Percentiles rank a stretch among this genome's conserved stretches.
Conservation (phyloP, 1,140 invertebrate genomes). For the Littorina saxatilis region DNA sequence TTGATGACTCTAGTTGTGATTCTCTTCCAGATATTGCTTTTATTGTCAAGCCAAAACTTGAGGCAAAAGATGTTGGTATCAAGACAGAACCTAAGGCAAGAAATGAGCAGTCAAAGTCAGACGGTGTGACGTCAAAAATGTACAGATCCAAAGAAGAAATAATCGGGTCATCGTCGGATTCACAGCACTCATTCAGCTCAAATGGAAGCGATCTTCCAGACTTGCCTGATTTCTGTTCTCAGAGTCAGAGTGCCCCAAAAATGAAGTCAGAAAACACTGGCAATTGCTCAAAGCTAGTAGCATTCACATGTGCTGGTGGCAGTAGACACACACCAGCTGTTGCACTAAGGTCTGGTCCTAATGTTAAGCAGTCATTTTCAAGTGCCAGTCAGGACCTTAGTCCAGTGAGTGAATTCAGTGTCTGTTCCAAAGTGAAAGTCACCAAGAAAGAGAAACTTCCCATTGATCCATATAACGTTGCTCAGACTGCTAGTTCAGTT, state of each 20-base stretch:
- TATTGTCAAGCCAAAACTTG: neutral
- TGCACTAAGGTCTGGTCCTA: neutral
- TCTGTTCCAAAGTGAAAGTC: no score
- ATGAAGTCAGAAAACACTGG: neutral
- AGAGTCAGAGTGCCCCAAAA: neutral
- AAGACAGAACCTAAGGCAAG: no score
- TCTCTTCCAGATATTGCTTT: conserved; percentile 4
- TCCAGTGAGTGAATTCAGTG: no score
- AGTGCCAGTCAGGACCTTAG: no score
- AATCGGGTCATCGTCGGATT: neutral
- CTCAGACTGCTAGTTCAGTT: no score
- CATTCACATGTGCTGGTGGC: conserved; percentile 1
- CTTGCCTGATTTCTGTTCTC: neutral
- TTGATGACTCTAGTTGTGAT: conserved; percentile 9
- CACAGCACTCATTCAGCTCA: neutral
- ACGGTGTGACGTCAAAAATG: no score
- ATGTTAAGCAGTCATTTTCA: no score
- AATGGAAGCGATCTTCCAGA: neutral
- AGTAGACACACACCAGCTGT: neutral
- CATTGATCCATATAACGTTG: no score
- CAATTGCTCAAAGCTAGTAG: neutral
- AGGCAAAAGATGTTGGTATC: neutral
- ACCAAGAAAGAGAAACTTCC: no score
- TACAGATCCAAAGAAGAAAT: no score
- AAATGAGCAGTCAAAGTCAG: no score